A percentile compares a stretch with the other conserved stretches of the same genome.
phyloP scores from a whole-genome alignment of 2,888 invertebrate species.

The Chelonus formosanus region DNA sequence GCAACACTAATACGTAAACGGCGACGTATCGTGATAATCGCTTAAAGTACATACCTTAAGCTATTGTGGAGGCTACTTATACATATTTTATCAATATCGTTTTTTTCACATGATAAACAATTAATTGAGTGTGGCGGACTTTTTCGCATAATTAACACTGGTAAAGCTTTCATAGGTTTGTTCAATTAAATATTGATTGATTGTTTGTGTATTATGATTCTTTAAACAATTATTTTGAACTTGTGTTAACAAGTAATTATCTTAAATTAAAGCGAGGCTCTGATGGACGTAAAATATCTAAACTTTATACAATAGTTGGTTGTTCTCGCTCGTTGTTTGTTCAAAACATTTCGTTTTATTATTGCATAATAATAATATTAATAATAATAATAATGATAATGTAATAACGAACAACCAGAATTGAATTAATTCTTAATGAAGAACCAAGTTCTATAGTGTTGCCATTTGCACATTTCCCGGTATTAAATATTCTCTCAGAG shows the following conservation, averaged over 20 bases:
- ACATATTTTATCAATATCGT: constrained; percentile 14
- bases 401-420: constrained; percentile 1
- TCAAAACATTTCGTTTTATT: too few species aligned
- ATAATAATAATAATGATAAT: too few species aligned
- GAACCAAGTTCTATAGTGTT: constrained; percentile 9
- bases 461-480: constrained; percentile 29
- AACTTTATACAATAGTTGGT: too few species aligned
- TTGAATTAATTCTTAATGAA: neutral
- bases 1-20: constrained; percentile 26
- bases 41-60: constrained; percentile 30
- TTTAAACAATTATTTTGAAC: too few species aligned
- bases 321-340: too few species aligned
- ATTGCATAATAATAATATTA: too few species aligned
- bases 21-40: constrained; percentile 20
- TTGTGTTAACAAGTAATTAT: too few species aligned
- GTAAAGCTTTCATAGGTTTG: constrained; percentile 21
- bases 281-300: too few species aligned
- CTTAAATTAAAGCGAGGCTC: too few species aligned
- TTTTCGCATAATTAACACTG: constrained; percentile 23
- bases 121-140: constrained; percentile 20
- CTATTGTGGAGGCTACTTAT: constrained; percentile 25
- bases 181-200: constrained; percentile 13
- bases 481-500: constrained; percentile 24
- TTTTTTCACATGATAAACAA: constrained; percentile 14
- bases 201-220: neutral